These are phyloP conservation scores for Manacus vitellinus DNA, from an alignment of 2,113 vertebrate species.

Conservation along the genomic window DNA sequence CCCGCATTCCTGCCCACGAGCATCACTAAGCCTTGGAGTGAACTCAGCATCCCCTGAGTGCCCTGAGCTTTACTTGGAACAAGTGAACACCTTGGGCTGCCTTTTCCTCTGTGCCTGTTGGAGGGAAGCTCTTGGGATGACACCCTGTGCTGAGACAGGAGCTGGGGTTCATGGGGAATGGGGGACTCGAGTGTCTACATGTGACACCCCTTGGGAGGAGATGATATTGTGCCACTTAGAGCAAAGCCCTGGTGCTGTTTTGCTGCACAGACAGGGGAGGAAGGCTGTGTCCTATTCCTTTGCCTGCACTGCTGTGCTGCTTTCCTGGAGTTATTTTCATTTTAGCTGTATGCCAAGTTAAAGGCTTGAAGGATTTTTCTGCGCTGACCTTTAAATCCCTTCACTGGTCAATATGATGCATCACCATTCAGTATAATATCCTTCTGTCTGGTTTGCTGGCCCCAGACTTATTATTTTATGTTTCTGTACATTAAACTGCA, in stretches of 20 bases:
- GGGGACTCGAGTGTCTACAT: accelerated
- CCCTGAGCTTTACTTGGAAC: not conserved
- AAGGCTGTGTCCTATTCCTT: not conserved
- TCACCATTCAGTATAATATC: conserved; percentile 59
- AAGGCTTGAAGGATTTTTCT: conserved; percentile 64
- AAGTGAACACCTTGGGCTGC: not conserved
- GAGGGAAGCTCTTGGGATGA: accelerated
- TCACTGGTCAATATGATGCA: conserved; percentile 60
- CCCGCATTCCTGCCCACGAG: not conserved
- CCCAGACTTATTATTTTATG: conserved; percentile 70
- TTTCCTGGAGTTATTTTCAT: conserved; percentile 33
- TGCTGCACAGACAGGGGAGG: accelerated
- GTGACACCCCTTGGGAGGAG: not conserved
- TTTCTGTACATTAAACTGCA: conserved; percentile 71
- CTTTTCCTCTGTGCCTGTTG: accelerated
- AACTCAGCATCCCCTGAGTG: not conserved
- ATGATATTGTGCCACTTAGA: not conserved
- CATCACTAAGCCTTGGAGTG: not conserved
- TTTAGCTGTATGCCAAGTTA: conserved; percentile 24
- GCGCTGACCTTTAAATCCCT: conserved; percentile 68
- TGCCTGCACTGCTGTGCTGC: not conserved
- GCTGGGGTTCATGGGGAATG: accelerated
- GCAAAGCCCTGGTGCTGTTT: not conserved
- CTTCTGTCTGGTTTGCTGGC: conserved; percentile 50
- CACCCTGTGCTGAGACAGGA: not conserved